Base-by-base conservation (phyloP, 92 coral and sea anemone species). In the Blastomussa wellsi region DNA sequence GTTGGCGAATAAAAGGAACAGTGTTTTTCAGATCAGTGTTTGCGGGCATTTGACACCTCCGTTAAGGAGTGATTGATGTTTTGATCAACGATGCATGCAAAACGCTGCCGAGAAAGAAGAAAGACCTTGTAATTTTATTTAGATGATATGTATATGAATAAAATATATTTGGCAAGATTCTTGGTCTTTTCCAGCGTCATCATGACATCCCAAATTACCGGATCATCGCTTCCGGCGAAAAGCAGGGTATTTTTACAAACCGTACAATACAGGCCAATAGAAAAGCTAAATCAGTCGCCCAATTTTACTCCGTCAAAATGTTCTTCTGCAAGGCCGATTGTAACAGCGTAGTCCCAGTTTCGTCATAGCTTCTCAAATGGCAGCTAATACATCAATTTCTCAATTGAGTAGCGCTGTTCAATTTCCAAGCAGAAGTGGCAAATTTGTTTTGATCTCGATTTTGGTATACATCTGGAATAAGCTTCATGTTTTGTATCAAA, bases 1-100 rank as follows among this genome's bases (percentile, higher is more conserved):
- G 75, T n/a, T 70, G 16, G 44, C 74, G 75, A 36, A 70, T 70
- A 24, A 70, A 70, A 62, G 2, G n/a, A 20, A 70, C 75, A 19
- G 75, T 37, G 44, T 68, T 17, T 44, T 44, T 44, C 41, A 68
- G 12, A 36, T 8, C 74, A 17, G 44, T 69, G 68, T 62, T 62
- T 38, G 39, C 22, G 26, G 35, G 48, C 65, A 70, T 70, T 19
- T 37, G 44, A 70, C 75, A 70, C 44, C 75, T 17, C 35, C 37
- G 70, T 14, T 4, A 6, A 4, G 35, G 3, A 5, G 35, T 70
- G 75, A 69, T 69, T 33, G 47, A 33, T 69, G 15, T 37, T 68
- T 37, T 8, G 11, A 70, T 37, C 15, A 70, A 44, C 49, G 49
- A 41, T 17, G 24, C 31, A 62, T 26, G 28, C 35, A 15, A 36